phyloP scores from a whole-genome alignment of 1,140 invertebrate species.

The Drosophila subobscura region DNA sequence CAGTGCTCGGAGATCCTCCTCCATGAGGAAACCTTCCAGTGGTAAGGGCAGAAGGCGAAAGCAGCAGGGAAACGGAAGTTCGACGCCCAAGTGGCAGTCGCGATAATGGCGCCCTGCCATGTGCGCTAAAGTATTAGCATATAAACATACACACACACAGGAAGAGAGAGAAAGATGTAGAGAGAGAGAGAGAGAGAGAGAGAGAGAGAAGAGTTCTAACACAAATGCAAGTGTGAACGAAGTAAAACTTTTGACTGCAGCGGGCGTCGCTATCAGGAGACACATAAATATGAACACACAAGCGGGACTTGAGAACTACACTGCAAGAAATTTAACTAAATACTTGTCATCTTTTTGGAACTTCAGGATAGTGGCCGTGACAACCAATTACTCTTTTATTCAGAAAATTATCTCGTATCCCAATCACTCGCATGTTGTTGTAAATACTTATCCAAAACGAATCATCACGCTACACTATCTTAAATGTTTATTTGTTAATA shows the following conservation, averaged over 20 bases:
- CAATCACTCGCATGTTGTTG: too few species aligned
- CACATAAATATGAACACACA: conserved; percentile 81
- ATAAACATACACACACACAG: conserved; percentile 60
- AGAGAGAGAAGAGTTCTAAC: neutral
- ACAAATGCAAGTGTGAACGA: conserved; percentile 51
- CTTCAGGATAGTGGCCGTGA: too few species aligned
- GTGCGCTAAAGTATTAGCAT: conserved; percentile 81
- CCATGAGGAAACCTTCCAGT: conserved; percentile 9
- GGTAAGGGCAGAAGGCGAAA: conserved; percentile 13
- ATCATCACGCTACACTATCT: too few species aligned
- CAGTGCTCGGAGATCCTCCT: conserved; percentile 41
- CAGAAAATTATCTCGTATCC: too few species aligned
- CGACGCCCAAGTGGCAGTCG: conserved; percentile 80
- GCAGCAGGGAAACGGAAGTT: conserved; percentile 64
- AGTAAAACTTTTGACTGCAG: conserved; percentile 75
- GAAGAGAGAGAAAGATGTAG: conserved; percentile 5
- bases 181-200: neutral
- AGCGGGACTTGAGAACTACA: conserved; percentile 59
- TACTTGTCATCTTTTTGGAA: too few species aligned
- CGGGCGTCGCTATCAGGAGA: conserved; percentile 70
- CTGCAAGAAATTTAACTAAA: conserved; percentile 20
- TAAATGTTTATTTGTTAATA: too few species aligned
- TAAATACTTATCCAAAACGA: too few species aligned
- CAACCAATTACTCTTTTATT: too few species aligned
- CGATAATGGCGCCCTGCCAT: conserved; percentile 78